A percentile compares a stretch with the other conserved stretches of the same genome.
Conservation (phyloP, 2,113 vertebrate genomes). For the Ptyas mucosa region DNA sequence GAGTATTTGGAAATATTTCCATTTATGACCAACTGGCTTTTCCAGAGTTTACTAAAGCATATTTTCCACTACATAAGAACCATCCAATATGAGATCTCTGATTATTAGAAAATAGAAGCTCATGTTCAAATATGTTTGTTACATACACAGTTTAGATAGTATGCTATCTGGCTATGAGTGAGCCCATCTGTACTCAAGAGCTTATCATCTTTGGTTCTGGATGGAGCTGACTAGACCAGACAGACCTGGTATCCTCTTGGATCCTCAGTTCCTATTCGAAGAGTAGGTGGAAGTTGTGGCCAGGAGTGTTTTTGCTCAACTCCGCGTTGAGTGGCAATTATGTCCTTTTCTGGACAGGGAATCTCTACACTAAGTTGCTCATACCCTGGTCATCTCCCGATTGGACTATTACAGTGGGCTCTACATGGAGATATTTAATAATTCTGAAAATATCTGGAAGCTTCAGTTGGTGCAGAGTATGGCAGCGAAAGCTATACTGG, state of each 20-base stretch:
- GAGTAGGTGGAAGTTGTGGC: too few relatives aligned
- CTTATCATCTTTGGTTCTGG: too few relatives aligned
- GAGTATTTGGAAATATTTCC: not conserved
- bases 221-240: too few relatives aligned
- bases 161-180: not conserved
- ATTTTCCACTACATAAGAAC: not conserved
- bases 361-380: too few relatives aligned
- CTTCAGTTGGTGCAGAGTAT: not conserved
- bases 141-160: not conserved
- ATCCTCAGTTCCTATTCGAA: too few relatives aligned
- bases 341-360: too few relatives aligned
- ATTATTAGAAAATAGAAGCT: not conserved
- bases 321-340: too few relatives aligned
- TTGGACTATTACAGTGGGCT: not conserved
- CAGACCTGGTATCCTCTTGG: too few relatives aligned
- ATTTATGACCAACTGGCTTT: not conserved
- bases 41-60: not conserved
- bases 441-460: not conserved
- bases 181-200: not conserved
- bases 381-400: too few relatives aligned
- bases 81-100: not conserved
- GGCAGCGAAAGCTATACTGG: not conserved
- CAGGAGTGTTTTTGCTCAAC: too few relatives aligned
- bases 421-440: not conserved
- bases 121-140: not conserved